Percentiles rank a stretch among this genome's conserved stretches.
Conservation (phyloP, 2,888 invertebrate genomes). For the Rosalia funebris region DNA sequence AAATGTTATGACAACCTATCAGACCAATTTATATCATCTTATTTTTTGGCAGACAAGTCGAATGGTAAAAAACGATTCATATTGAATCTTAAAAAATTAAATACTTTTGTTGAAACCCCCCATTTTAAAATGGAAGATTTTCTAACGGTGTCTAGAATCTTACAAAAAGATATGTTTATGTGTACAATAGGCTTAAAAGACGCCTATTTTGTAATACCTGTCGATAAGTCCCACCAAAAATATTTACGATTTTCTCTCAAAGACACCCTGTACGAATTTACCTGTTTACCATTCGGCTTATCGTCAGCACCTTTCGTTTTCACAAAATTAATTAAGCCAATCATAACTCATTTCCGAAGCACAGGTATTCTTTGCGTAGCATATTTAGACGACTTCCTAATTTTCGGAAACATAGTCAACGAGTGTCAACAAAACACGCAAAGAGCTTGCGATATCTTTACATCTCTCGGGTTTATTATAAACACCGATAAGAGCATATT, state of each 20-base stretch:
- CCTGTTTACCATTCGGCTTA: too few species aligned
- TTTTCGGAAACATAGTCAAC: constrained; percentile 4
- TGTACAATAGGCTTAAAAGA: constrained; percentile 23
- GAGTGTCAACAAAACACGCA: neutral
- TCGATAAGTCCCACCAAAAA: too few species aligned
- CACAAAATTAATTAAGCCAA: constrained; percentile 48
- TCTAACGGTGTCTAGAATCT: constrained; percentile 10
- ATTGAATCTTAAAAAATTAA: constrained; percentile 12
- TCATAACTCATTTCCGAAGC: constrained; percentile 30
- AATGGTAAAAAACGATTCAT: constrained; percentile 11
- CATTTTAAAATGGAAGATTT: constrained; percentile 28
- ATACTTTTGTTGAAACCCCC: constrained; percentile 1
- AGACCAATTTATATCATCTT: too few species aligned
- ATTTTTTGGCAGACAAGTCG: constrained; percentile 6
- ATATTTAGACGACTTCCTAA: constrained; percentile 29
- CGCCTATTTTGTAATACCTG: constrained; percentile 21
- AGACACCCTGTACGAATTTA: constrained; percentile 20
- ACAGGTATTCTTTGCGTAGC: constrained; percentile 34
- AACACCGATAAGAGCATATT: constrained; percentile 18
- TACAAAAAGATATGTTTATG: constrained; percentile 16
- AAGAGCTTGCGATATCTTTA: constrained; percentile 1
- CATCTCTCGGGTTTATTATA: constrained; percentile 23
- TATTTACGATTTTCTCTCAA: constrained; percentile 19
- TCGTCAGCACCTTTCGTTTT: constrained; percentile 45
- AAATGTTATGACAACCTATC: too few species aligned